These are phyloP conservation scores for Turnix velox DNA, from an alignment of 2,113 vertebrate species.

Conservation along the genomic window DNA sequence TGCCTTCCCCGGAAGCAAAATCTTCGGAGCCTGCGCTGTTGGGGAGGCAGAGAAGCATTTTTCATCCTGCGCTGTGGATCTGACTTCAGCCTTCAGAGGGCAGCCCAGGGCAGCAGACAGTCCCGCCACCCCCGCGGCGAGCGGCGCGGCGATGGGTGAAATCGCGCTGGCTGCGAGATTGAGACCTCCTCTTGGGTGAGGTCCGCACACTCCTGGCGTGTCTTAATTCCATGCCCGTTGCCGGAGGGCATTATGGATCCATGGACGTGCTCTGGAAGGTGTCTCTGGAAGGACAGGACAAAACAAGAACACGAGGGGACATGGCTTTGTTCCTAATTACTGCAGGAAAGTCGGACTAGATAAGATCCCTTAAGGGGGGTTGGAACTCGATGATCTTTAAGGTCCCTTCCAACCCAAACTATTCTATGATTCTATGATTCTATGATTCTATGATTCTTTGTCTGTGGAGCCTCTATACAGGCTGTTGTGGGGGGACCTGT, in stretches of 20 bases:
- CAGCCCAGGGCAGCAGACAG: conserved; percentile 59
- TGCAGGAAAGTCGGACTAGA: too few relatives aligned
- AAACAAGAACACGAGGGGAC: not conserved
- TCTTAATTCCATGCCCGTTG: conserved; percentile 66
- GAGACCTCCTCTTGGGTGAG: conserved; percentile 51
- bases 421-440: too few relatives aligned
- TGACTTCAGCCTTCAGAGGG: conserved; percentile 70
- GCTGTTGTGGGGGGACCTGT: not conserved
- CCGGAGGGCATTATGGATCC: conserved; percentile 57
- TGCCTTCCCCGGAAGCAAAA: not conserved
- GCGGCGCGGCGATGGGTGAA: not conserved
- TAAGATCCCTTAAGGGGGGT: too few relatives aligned
- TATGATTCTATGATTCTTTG: too few relatives aligned
- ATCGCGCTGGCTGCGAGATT: conserved; percentile 38
- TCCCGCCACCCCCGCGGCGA: not conserved
- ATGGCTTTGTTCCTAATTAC: too few relatives aligned
- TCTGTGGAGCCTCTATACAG: not conserved
- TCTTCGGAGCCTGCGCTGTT: not conserved
- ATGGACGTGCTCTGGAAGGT: conserved; percentile 3
- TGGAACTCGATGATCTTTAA: too few relatives aligned
- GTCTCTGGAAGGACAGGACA: not conserved
- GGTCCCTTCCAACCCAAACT: too few relatives aligned
- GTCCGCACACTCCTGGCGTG: conserved; percentile 38
- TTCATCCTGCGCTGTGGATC: not conserved
- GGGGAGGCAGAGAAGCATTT: not conserved